Evolutionary conservation across 1,140 invertebrate species (phyloP).

Genomic region (Fopius arisanus): DNA sequence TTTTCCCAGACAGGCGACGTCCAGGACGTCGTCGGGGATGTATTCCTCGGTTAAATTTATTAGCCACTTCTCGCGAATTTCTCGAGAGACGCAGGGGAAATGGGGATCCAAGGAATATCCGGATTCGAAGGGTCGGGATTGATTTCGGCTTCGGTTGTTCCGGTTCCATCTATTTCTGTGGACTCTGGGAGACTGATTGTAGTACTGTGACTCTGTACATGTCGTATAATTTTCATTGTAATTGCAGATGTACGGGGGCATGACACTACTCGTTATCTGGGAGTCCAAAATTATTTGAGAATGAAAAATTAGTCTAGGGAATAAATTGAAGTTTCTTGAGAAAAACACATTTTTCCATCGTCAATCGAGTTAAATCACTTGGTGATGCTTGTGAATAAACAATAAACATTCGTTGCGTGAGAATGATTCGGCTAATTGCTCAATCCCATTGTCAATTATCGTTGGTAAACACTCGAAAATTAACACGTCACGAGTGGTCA

Average conservation of each 20-base stretch:
- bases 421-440: neutral
- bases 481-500: neutral
- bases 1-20: constrained; percentile 25
- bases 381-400: neutral
- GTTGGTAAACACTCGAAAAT: neutral
- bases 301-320: neutral
- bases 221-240: neutral
- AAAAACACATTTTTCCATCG: too few relatives aligned
- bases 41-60: constrained; percentile 7
- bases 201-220: too few relatives aligned
- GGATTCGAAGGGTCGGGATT: neutral
- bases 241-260: neutral
- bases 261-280: neutral
- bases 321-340: too few relatives aligned
- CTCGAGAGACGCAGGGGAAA: neutral
- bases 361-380: too few relatives aligned
- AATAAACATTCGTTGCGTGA: neutral
- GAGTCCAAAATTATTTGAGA: neutral
- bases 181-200: too few relatives aligned
- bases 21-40: constrained; percentile 26
- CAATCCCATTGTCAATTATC: neutral
- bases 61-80: constrained; percentile 7
- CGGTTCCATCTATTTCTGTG: too few relatives aligned
- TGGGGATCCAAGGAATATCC: neutral
- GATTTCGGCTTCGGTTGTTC: too few relatives aligned